Evolutionary conservation across 2,113 vertebrate genomes (phyloP).

Genomic region (Ictalurus furcatus): DNA sequence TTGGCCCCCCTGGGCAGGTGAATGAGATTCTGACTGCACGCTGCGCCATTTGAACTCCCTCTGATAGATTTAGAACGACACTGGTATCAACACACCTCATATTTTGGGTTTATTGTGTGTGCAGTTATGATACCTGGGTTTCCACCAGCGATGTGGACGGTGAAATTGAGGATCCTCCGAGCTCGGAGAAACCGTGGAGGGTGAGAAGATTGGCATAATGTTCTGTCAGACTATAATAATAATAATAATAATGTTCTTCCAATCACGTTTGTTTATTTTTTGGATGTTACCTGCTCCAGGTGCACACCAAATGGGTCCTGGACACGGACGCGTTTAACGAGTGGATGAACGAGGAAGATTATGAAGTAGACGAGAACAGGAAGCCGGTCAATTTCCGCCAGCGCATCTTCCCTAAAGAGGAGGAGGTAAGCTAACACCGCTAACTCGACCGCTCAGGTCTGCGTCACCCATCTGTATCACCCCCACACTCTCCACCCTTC

Average conservation of each 20-base stretch:
- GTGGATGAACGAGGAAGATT: conserved; percentile 99
- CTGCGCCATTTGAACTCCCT: too few species aligned
- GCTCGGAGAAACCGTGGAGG: conserved; percentile 90
- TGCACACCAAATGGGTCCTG: conserved; percentile 92
- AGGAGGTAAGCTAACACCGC: conserved; percentile 78
- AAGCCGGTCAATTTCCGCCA: conserved; percentile 86
- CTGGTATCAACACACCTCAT: not conserved
- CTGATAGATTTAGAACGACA: not conserved
- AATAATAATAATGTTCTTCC: not conserved
- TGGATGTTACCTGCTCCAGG: conserved; percentile 67
- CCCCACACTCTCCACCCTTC: conserved; percentile 56
- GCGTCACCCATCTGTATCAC: conserved; percentile 45
- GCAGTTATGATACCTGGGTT: conserved; percentile 95
- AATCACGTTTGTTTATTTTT: not conserved
- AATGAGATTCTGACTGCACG: too few species aligned
- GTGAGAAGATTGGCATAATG: conserved; percentile 63
- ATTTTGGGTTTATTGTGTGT: not conserved
- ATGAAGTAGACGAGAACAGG: conserved; percentile 93
- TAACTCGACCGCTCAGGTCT: not conserved
- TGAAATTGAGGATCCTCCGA: conserved; percentile 90
- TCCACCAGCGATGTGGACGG: conserved; percentile 86
- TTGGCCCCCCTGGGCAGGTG: too few species aligned
- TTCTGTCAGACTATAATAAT: too few species aligned
- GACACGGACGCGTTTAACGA: conserved; percentile 95
- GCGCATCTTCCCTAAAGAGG: conserved; percentile 87